Percentiles rank a stretch among this genome's conserved stretches.
These are phyloP conservation scores for Girardinichthys multiradiatus DNA, from an alignment of 2,113 vertebrate genomes.

Conservation along the genomic window DNA sequence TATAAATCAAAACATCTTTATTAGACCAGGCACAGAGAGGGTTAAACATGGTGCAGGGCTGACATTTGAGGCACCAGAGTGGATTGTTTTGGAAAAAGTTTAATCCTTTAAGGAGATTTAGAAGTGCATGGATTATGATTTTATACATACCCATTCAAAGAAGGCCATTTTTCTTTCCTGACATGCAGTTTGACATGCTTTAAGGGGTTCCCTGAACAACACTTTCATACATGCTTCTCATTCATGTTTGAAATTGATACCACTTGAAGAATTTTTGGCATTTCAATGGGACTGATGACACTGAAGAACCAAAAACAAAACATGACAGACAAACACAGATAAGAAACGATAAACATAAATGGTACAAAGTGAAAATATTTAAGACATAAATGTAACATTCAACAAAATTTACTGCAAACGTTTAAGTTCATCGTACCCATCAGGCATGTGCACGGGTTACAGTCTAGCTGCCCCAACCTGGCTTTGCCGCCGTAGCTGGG, in stretches of 20 bases:
- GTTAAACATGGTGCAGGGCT: conserved; percentile 64
- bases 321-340: conserved; percentile 33
- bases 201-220: conserved; percentile 49
- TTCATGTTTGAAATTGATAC: conserved; percentile 54
- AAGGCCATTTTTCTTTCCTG: conserved; percentile 25
- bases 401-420: conserved; percentile 78
- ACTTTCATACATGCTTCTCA: conserved; percentile 48
- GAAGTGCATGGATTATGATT: conserved; percentile 55
- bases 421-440: conserved; percentile 65
- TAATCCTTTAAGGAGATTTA: conserved; percentile 50
- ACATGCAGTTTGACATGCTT: conserved; percentile 60
- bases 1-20: conserved; percentile 74
- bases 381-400: conserved; percentile 58
- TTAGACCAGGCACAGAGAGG: conserved; percentile 72
- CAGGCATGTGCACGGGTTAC: conserved; percentile 72
- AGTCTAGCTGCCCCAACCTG: conserved; percentile 67
- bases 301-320: conserved; percentile 44
- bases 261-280: conserved; percentile 28
- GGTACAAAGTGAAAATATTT: conserved; percentile 22
- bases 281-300: conserved; percentile 54
- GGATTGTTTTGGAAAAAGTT: conserved; percentile 71
- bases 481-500: conserved; percentile 46
- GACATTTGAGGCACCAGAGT: conserved; percentile 73
- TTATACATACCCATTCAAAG: conserved; percentile 51
- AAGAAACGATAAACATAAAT: conserved; percentile 29